Conservation (phyloP, 37 sponge, comb jelly and placozoan species). For the Halichondria panicea region DNA sequence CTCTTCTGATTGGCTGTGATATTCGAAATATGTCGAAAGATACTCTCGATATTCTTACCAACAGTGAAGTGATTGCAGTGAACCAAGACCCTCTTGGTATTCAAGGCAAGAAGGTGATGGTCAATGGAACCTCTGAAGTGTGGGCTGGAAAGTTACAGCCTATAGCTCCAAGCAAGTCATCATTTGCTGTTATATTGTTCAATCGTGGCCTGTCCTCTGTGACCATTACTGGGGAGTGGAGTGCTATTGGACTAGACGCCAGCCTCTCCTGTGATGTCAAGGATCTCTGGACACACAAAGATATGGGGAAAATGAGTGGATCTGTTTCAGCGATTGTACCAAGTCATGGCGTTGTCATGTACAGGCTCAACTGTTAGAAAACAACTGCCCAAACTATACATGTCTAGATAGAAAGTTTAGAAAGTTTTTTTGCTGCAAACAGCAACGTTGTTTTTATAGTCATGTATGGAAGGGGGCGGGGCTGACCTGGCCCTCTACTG, state of each 20-base stretch:
- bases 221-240: constrained; percentile 45
- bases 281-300: constrained; percentile 76
- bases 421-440: too few species aligned
- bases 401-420: too few species aligned
- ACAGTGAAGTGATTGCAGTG: constrained; percentile 84
- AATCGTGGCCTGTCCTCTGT: constrained; percentile 34
- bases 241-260: constrained; percentile 30
- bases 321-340: constrained; percentile 52
- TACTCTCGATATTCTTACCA: constrained; percentile 76
- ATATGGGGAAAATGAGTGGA: constrained; percentile 39
- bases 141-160: constrained; percentile 70
- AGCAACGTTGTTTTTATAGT: too few species aligned
- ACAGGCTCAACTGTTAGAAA: too few species aligned
- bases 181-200: constrained; percentile 60
- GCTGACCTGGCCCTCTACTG: too few species aligned
- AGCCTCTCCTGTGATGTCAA: constrained; percentile 23
- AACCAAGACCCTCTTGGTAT: constrained; percentile 79
- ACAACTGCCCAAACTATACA: too few species aligned
- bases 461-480: too few species aligned
- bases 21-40: constrained; percentile 56
- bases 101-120: constrained; percentile 60
- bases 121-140: constrained; percentile 49
- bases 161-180: too few species aligned
- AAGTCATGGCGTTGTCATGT: constrained; percentile 75
- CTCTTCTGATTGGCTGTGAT: constrained; percentile 86